Evolutionary conservation across 2,797 vertebrate genomes (phyloP), one percentile per base, ranked within the genome.

Genomic region (Siniperca scherzeri): DNA sequence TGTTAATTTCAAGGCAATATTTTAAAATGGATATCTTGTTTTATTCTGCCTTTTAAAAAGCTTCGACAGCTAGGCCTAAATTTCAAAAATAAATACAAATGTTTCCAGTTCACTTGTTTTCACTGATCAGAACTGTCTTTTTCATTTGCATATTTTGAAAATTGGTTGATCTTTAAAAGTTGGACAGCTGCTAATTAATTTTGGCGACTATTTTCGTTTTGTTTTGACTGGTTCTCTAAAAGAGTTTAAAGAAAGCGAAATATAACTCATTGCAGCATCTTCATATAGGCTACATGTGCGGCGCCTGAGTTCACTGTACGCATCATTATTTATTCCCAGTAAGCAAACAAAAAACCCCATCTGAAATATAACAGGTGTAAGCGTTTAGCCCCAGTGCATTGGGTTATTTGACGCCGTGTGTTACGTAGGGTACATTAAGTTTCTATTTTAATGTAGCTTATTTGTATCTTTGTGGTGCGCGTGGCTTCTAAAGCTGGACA

Each of bases 191-290:
- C 0, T 50, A 22, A 62, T 25, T 4, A 46, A 59, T 36, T 38
- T 62, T 33, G 22, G 27, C 21, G 40, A 40, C 13, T 56, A 7
- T 70, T 57, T 86, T 70, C 64, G 53, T 70, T 81, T 76, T 10
- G 1, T 50, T 72, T 68, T 27, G 14, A 17, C 0, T 13, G 0
- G 1, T 56, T 70, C 10, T 56, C 3, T 33, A 5, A 22, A 40
- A 38, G 3, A 17, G 10, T 22, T 19, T 3, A 66, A 16, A 25
- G 3, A 56, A 59, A 60, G 0, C 19, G 0, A 30, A 60, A 44
- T 14, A 44, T 12, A 55, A 46, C 14, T 44, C n/a, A 40, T 5
- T 3, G 3, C 30, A 48, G 1, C 22, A 10, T 56, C 4, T 69
- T 21, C 0, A 8, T 10, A n/a, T 40, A 11, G 40, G 1, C 8